Conservation (phyloP, 2,797 vertebrate species). For the Steatocranus sp. region DNA sequence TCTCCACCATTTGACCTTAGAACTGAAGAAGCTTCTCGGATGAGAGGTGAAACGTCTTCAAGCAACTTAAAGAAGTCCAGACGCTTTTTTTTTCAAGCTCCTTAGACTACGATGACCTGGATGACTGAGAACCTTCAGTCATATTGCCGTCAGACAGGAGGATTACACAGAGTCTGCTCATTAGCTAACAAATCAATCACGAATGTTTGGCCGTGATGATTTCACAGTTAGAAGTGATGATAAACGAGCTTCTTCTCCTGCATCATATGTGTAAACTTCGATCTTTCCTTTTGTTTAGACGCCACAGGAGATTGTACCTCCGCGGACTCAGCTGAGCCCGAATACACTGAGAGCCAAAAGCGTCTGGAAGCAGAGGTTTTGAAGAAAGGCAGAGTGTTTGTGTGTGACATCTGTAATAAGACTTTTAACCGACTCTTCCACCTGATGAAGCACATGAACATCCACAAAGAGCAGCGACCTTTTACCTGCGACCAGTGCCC, state of each 20-base stretch:
- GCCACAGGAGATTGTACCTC: not conserved
- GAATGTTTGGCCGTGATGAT: not conserved
- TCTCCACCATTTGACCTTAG: not conserved
- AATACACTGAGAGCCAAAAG: not conserved
- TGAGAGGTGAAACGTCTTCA: not conserved
- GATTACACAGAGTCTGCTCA: not conserved
- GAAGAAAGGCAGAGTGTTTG: conserved; percentile 18
- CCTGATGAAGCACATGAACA: conserved; percentile 57
- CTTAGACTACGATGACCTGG: fast-evolving
- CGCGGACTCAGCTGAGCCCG: not conserved
- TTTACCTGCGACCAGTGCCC: conserved; percentile 53
- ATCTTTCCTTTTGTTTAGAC: not conserved
- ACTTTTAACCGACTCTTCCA: conserved; percentile 51
- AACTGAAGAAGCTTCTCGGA: not conserved
- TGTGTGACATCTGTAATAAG: conserved; percentile 49
- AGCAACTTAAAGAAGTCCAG: fast-evolving
- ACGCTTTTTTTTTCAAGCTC: not conserved
- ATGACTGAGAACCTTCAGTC: not conserved
- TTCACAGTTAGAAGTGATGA: not conserved
- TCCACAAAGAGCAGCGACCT: conserved; percentile 37
- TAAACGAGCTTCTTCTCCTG: not conserved
- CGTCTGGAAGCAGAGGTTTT: not conserved
- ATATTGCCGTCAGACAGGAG: not conserved
- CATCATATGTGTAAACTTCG: not conserved
- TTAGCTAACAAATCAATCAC: not conserved